Base-by-base conservation (phyloP, 2,113 vertebrate species). In the Xiphorhynchus elegans region DNA sequence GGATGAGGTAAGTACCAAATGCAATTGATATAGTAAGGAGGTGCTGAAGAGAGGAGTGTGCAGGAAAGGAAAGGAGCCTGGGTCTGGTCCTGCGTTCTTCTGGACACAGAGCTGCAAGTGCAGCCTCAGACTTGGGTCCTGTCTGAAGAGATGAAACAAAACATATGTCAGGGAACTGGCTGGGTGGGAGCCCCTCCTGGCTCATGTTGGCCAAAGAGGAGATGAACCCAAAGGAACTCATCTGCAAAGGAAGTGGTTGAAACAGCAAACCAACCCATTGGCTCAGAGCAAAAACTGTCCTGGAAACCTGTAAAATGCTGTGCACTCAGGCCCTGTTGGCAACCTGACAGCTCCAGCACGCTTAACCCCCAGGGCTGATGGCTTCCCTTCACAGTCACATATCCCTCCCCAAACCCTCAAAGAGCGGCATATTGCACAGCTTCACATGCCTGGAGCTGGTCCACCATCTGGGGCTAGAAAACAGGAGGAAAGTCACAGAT, bases 261-360 rank as follows among this genome's bases (percentile, higher is more conserved):
- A 81, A 81, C 49, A 58, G 40, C 11, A 53, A 93, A 53, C 17
- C 31, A 78, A 11, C 11, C 46, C 0, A 0, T n/a, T 14, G 10
- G 9, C 26, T 75, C 52, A 24, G 60, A 89, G 28, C 31, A 84
- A 84, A 93, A 9, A 64, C 42, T 84, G 72, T 77, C 52, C 66
- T 79, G 70, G 56, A 67, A 78, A 75, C 39, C 35, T 50, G 28
- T 53, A 87, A 82, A 82, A 35, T 62, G 52, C 9, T 24, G 19
- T 29, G 12, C 8, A 12, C 31, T 77, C 0, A 0, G n/a, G n/a
- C 10, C 1, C 2, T 50, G 17, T 9, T 67, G 82, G 56, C 50
- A 87, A 63, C 55, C 6, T 50, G 50, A 49, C 15, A 77, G 17
- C 46, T 67, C 67, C 59, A 86, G 59, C 3, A 4, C 49, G 49